Percentiles rank a stretch among this genome's conserved stretches.
Conservation (phyloP, 1,140 invertebrate genomes). For the Neoseiulus cucumeris region DNA sequence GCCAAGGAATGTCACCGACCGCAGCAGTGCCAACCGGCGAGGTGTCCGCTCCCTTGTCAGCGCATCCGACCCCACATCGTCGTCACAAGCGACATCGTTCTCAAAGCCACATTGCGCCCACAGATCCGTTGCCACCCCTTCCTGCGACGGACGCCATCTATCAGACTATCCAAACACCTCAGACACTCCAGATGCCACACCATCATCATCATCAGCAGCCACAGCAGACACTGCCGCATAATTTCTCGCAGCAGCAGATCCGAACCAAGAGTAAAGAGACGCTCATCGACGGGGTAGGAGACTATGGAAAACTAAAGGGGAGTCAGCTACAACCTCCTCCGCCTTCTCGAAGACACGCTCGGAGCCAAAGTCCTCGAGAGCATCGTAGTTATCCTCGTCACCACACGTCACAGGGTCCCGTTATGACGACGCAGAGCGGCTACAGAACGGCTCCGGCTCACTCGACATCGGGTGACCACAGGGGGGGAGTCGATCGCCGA, state of each 20-base stretch:
- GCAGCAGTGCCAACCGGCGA: no score
- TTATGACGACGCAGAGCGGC: neutral
- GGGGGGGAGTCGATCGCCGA: neutral
- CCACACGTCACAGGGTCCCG: neutral
- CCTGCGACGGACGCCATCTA: neutral
- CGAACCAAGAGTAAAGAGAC: neutral
- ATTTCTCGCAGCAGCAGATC: neutral
- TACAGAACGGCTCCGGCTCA: neutral
- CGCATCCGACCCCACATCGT: neutral
- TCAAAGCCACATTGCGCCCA: slow-evolving; percentile 2
- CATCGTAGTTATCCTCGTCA: neutral
- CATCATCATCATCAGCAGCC: neutral
- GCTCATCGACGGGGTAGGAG: neutral
- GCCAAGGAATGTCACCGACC: no score
- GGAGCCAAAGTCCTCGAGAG: slow-evolving; percentile 2
- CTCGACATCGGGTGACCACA: neutral
- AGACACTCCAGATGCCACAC: neutral
- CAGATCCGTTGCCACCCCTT: slow-evolving; percentile 3
- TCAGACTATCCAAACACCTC: neutral
- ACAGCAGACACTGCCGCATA: neutral
- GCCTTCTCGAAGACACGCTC: neutral
- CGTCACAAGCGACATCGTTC: slow-evolving; percentile 4
- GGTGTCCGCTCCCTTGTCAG: neutral
- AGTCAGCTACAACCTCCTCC: neutral
- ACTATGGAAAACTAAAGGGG: neutral